phyloP scores from a whole-genome alignment of 2,888 invertebrate genomes.

The Alcis repandata region DNA sequence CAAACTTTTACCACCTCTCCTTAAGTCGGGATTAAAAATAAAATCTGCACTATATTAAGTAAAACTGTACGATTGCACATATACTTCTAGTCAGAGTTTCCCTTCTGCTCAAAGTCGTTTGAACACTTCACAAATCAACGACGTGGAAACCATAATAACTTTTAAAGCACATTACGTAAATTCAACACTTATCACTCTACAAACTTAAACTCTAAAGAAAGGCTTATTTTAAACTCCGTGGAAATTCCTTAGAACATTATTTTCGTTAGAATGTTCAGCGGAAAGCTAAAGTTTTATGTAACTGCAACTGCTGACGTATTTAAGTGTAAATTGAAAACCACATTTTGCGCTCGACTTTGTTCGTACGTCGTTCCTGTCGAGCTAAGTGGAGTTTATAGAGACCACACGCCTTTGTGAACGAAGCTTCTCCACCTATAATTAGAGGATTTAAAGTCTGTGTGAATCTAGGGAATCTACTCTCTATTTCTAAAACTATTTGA shows the following conservation, averaged over 20 bases:
- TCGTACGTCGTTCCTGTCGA: slow-evolving; percentile 9
- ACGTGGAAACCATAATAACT: not conserved
- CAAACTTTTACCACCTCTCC: no score
- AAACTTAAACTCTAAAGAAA: slow-evolving; percentile 2
- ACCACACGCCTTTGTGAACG: slow-evolving; percentile 12
- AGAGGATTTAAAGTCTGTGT: not conserved
- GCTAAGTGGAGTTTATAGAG: slow-evolving; percentile 14
- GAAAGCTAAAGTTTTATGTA: slow-evolving; percentile 30
- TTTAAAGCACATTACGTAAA: not conserved
- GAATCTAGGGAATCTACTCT: not conserved
- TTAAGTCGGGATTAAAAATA: no score
- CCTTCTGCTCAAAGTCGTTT: no score
- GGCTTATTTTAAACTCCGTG: slow-evolving; percentile 13
- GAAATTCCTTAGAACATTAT: slow-evolving; percentile 21
- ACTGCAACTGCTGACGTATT: slow-evolving; percentile 31
- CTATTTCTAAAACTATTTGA: not conserved
- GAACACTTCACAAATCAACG: not conserved
- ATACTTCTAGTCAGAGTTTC: no score
- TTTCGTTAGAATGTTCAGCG: slow-evolving; percentile 19
- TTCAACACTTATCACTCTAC: not conserved
- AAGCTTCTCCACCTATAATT: slow-evolving; percentile 16
- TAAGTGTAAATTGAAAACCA: slow-evolving; percentile 32
- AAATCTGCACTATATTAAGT: not conserved
- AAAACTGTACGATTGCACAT: no score
- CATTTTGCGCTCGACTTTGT: slow-evolving; percentile 26